Conservation (phyloP, 2,113 vertebrate genomes). For the Plecturocebus donacophilus region DNA sequence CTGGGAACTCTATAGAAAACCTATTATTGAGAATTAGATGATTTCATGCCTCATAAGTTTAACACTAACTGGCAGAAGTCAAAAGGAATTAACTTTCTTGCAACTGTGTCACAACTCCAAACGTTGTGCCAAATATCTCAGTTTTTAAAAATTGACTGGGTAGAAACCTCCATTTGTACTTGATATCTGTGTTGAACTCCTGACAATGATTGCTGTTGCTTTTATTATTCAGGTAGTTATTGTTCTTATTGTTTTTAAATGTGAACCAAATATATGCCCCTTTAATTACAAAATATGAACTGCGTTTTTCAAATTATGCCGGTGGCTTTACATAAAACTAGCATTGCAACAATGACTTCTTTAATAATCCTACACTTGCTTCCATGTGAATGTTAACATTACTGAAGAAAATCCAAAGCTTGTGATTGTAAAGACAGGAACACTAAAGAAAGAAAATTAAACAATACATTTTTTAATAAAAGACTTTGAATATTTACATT, state of each 20-base stretch:
- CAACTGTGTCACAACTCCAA: slow-evolving; percentile 68
- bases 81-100: slow-evolving; percentile 75
- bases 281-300: background rate
- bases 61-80: slow-evolving; percentile 78
- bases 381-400: background rate
- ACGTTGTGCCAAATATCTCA: slow-evolving; percentile 46
- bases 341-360: background rate
- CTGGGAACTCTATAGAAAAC: slow-evolving; percentile 69
- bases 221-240: background rate
- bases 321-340: background rate
- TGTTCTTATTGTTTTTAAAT: background rate
- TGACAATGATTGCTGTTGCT: background rate
- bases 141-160: slow-evolving; percentile 47
- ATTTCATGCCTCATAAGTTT: slow-evolving; percentile 78
- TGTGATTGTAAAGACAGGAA: background rate
- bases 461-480: background rate
- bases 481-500: background rate
- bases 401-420: background rate
- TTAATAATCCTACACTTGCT: background rate
- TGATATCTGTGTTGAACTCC: slow-evolving; percentile 19
- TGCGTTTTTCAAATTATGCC: background rate
- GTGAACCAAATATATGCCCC: background rate
- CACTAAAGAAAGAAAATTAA: background rate
- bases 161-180: background rate
- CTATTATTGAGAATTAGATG: slow-evolving; percentile 69